phyloP scores from a whole-genome alignment of 2,797 vertebrate genomes.

The Sebastes iracundus region DNA sequence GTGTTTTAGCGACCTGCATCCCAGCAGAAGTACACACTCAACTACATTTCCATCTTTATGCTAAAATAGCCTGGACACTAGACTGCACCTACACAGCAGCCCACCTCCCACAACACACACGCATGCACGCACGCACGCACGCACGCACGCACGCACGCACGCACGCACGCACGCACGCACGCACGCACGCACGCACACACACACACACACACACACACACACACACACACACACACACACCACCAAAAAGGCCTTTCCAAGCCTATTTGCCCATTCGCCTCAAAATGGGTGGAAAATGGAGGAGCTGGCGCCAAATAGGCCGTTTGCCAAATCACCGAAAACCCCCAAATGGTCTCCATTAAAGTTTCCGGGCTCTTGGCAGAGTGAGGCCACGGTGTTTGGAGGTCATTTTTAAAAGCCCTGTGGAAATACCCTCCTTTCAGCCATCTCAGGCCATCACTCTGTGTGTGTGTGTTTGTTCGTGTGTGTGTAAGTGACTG shows the following conservation, averaged over 20 bases:
- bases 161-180: accelerated
- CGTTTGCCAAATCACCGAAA: constrained; percentile 77
- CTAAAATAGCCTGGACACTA: constrained; percentile 35
- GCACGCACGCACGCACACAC: background rate
- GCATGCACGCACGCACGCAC: background rate
- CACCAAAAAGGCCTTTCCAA: constrained; percentile 45
- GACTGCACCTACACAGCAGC: constrained; percentile 39
- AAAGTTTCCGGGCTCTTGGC: constrained; percentile 74
- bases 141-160: background rate
- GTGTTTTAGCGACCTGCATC: constrained; percentile 28
- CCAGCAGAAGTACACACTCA: constrained; percentile 41
- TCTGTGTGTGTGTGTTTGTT: constrained; percentile 42
- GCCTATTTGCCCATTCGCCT: constrained; percentile 63
- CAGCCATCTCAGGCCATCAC: constrained; percentile 63
- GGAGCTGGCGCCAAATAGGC: constrained; percentile 66
- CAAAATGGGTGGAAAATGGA: constrained; percentile 79
- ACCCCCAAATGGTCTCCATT: constrained; percentile 75
- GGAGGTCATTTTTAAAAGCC: constrained; percentile 83
- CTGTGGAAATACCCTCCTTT: constrained; percentile 72
- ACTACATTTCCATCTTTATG: constrained; percentile 50
- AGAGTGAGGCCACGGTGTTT: constrained; percentile 67
- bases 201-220: constrained; percentile 3
- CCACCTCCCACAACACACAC: constrained; percentile 8
- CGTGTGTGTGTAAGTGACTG: constrained; percentile 64
- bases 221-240: background rate